phyloP scores from a whole-genome alignment of 2,888 invertebrate genomes.

The Lasioglossum morio region DNA sequence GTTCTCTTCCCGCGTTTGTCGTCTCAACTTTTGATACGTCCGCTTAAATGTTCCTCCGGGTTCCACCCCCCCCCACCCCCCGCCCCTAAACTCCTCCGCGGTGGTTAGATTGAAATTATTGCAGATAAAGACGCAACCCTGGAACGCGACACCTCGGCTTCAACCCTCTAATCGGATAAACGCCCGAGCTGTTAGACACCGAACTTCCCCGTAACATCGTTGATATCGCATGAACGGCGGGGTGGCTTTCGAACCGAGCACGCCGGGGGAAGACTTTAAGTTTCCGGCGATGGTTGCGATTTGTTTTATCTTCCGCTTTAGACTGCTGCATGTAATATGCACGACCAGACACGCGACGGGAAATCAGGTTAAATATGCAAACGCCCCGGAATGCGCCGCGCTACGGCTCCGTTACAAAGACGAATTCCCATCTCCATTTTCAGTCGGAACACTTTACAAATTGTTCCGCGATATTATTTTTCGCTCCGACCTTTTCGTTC shows the following conservation, averaged over 20 bases:
- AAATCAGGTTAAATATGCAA: slow-evolving; percentile 6
- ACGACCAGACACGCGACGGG: not conserved
- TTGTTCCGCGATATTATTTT: not conserved
- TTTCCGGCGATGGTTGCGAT: slow-evolving; percentile 6
- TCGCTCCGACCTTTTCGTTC: not conserved
- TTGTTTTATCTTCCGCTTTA: slow-evolving; percentile 12
- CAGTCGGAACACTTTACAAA: not conserved
- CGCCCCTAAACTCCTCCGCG: not conserved
- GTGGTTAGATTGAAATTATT: slow-evolving; percentile 33
- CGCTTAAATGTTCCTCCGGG: slow-evolving; percentile 25
- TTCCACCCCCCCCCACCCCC: not conserved
- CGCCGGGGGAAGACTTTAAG: not conserved
- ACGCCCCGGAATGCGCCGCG: slow-evolving; percentile 1
- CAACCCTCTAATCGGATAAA: slow-evolving; percentile 20
- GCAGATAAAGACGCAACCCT: slow-evolving; percentile 26
- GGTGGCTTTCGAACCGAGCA: not conserved
- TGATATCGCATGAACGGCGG: not conserved
- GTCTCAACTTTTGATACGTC: slow-evolving; percentile 48
- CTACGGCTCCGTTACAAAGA: not conserved
- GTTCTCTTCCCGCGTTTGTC: slow-evolving; percentile 29
- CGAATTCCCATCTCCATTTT: not conserved
- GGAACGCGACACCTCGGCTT: slow-evolving; percentile 10
- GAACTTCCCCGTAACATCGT: slow-evolving; percentile 23
- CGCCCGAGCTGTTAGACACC: slow-evolving; percentile 21
- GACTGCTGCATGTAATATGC: not conserved